Base-by-base conservation (phyloP, 2,113 vertebrate genomes). In the Microcebus murinus region DNA sequence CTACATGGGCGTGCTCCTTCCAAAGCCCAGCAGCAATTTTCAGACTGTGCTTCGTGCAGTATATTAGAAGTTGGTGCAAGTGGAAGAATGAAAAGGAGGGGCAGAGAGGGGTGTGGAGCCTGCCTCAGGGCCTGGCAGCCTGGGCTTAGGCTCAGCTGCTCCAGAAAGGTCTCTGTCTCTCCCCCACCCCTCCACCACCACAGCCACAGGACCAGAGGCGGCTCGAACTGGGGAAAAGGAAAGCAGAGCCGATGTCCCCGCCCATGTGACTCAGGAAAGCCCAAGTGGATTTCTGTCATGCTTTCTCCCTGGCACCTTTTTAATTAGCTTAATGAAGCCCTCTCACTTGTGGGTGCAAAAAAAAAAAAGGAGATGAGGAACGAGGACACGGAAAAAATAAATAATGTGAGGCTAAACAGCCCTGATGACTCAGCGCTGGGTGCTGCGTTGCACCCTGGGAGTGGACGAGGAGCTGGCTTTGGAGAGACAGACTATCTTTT, bases 261-360 rank as follows among this genome's bases (percentile, higher is more conserved):
- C 50, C 39, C 3, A 20, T 6, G 18, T 45, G 29, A 39, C 52
- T 59, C 65, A 21, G 48, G 57, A 50, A 87, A 80, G 14, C 63
- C 77, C 76, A 89, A 52, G 42, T 55, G 59, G 8, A 27, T 84
- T 83, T 81, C 88, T 83, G 48, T 36, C 83, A 79, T n/a, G 20
- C 5, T 83, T 95, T 67, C 36, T 29, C 74, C 63, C 71, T 55
- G 15, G 8, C 57, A n/a, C 52, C 42, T 71, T 95, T 90, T 96
- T 73, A 90, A 87, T 91, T 85, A 68, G n/a, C 52, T 91, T 92
- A 88, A 93, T 81, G 73, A 93, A 94, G 48, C 8, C 65, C 48
- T 89, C 61, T 27, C 36, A 57, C 59, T 55, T 85, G 27, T 73
- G 76, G 10, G 17, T 50, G 10, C 0, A 17, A 36, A 63, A 55